Conservation (phyloP, 2,113 vertebrate species). For the Thinocorus orbignyianus region DNA sequence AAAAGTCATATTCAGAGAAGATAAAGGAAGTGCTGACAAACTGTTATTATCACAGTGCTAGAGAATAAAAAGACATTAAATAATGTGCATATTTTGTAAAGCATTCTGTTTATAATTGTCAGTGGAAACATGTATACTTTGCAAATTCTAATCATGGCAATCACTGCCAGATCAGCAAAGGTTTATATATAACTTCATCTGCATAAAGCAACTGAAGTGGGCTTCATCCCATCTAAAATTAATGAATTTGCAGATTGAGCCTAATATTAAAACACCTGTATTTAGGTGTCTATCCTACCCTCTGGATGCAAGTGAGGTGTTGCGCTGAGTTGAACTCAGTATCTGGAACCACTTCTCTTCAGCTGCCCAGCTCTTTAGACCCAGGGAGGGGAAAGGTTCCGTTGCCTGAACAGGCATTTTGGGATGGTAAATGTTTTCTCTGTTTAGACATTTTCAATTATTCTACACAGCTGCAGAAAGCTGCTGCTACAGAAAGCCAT, state of each 20-base stretch:
- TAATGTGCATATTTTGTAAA: slow-evolving; percentile 24
- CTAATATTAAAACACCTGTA: neutral
- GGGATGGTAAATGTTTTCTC: neutral
- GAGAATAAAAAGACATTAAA: neutral
- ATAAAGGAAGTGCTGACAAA: slow-evolving; percentile 30
- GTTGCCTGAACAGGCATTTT: neutral
- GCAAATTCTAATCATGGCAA: slow-evolving; percentile 21
- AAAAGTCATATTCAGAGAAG: neutral
- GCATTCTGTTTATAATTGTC: slow-evolving; percentile 25
- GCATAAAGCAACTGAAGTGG: neutral
- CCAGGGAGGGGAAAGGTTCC: neutral
- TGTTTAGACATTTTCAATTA: neutral
- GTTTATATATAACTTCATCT: slow-evolving; percentile 46
- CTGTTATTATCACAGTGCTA: neutral
- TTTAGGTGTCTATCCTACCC: neutral
- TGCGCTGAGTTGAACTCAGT: neutral
- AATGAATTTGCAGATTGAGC: neutral
- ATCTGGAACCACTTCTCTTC: neutral
- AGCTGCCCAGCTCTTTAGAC: neutral
- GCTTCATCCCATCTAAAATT: neutral
- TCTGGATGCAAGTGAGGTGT: neutral
- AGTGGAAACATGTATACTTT: neutral
- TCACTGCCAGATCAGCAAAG: slow-evolving; percentile 26
- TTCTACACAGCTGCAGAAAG: neutral
- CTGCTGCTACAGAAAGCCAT: neutral